Evolutionary conservation across 2,797 vertebrate genomes (phyloP).

Genomic region (Ciconia nigra): DNA sequence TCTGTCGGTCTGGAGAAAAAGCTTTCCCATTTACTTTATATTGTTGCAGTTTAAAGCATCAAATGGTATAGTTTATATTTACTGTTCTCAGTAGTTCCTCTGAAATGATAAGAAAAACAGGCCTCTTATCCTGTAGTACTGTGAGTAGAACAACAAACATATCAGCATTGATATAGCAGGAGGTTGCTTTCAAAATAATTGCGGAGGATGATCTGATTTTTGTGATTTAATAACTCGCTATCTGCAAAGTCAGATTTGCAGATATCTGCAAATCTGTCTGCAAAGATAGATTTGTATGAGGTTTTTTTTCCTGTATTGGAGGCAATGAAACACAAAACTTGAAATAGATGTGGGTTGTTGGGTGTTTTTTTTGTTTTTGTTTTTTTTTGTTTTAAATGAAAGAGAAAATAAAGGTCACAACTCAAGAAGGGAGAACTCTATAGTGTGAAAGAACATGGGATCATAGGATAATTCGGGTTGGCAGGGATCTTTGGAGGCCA

Average conservation of each 20-base stretch:
- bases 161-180: not conserved
- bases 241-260: not conserved
- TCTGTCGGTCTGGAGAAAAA: not conserved
- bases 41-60: not conserved
- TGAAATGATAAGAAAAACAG: not conserved
- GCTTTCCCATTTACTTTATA: not conserved
- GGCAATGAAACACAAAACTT: not conserved
- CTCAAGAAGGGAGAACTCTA: not conserved
- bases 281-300: not conserved
- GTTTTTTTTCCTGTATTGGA: not conserved
- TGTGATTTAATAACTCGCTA: not conserved
- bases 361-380: too few relatives aligned
- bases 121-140: not conserved
- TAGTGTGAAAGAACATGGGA: not conserved
- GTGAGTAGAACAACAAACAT: not conserved
- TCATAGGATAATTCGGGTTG: not conserved
- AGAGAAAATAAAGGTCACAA: not conserved
- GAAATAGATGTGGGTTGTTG: not conserved
- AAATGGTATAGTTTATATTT: not conserved
- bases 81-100: not conserved
- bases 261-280: too few relatives aligned
- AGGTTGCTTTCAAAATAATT: not conserved
- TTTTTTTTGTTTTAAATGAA: not conserved
- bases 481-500: not conserved
- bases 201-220: not conserved